Conservation (phyloP, 2,797 vertebrate genomes). For the Propithecus perrieri region DNA sequence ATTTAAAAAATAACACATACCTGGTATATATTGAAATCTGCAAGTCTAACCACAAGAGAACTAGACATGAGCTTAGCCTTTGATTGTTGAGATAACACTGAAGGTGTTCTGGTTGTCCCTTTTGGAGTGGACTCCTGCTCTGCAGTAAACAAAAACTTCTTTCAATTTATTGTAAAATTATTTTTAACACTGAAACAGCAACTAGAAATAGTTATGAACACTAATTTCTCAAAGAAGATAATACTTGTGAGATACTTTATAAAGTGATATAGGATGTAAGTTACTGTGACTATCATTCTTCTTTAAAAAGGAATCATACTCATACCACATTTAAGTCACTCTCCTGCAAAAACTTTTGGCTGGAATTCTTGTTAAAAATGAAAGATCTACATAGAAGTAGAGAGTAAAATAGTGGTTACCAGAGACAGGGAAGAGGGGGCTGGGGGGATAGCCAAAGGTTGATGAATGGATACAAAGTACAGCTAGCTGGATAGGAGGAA, state of each 20-base stretch:
- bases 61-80: slow-evolving; percentile 97
- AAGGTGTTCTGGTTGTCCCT: slow-evolving; percentile 87
- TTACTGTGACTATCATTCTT: not conserved
- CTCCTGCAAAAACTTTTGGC: not conserved
- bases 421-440: not conserved
- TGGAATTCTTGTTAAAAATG: not conserved
- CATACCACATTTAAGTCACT: slow-evolving; percentile 38
- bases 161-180: slow-evolving; percentile 65
- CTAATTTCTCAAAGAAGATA: slow-evolving; percentile 52
- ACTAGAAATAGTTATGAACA: slow-evolving; percentile 10
- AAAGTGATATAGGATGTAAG: not conserved
- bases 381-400: not conserved
- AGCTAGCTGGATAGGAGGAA: not conserved
- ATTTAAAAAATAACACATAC: slow-evolving; percentile 83
- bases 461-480: not conserved
- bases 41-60: slow-evolving; percentile 96
- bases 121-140: slow-evolving; percentile 85
- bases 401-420: not conserved
- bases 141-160: slow-evolving; percentile 79
- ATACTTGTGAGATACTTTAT: slow-evolving; percentile 21
- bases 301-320: slow-evolving; percentile 19
- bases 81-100: slow-evolving; percentile 86
- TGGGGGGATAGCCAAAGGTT: not conserved
- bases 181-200: slow-evolving; percentile 32
- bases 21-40: slow-evolving; percentile 99